phyloP scores from a whole-genome alignment of 2,113 vertebrate species.

The Ardeotis arabs region DNA sequence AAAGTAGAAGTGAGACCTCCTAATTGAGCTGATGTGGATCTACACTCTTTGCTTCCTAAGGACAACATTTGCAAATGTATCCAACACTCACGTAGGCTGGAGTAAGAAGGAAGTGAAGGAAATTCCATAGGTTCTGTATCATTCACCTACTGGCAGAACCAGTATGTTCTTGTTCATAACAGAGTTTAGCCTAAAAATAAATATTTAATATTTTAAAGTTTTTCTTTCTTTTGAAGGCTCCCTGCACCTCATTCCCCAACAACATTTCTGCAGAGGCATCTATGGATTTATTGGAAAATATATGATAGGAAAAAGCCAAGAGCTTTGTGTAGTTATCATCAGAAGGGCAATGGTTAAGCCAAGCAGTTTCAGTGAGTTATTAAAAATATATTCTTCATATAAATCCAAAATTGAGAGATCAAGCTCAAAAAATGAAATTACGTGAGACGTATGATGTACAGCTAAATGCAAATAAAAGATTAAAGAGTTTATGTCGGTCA shows the following conservation, averaged over 20 bases:
- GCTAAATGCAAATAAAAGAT: constrained; percentile 51
- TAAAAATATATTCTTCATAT: constrained; percentile 64
- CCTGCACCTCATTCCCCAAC: background rate
- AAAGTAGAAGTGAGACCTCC: background rate
- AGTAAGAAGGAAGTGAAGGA: background rate
- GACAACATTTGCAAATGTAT: background rate
- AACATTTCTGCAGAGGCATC: constrained; percentile 46
- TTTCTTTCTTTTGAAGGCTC: background rate
- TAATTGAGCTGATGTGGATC: background rate
- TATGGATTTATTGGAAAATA: constrained; percentile 64
- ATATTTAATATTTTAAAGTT: background rate
- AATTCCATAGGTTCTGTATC: background rate
- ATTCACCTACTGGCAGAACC: background rate
- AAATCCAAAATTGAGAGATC: constrained; percentile 67
- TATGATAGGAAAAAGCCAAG: constrained; percentile 34
- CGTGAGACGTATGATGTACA: constrained; percentile 31
- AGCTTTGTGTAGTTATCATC: constrained; percentile 57
- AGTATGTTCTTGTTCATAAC: background rate
- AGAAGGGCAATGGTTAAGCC: constrained; percentile 46
- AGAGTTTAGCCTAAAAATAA: background rate
- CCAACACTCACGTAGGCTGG: background rate
- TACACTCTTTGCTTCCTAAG: background rate
- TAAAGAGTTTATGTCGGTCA: constrained; percentile 1
- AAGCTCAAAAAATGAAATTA: constrained; percentile 67
- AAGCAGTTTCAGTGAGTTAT: constrained; percentile 59